Evolutionary conservation across 2,113 vertebrate genomes (phyloP).

Genomic region (Euleptes europaea): DNA sequence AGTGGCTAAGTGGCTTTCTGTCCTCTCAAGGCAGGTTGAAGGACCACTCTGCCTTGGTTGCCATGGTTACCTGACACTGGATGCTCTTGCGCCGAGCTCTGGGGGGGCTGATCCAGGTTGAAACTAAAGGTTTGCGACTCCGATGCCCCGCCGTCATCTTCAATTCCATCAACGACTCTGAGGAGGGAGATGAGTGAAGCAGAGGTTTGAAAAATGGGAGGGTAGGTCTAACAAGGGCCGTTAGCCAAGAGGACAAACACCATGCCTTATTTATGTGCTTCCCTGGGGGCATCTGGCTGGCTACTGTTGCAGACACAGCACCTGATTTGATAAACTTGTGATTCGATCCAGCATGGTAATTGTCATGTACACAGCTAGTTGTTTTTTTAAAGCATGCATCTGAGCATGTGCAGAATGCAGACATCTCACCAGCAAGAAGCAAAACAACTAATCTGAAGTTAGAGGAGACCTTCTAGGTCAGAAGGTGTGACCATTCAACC

Average conservation of each 20-base stretch:
- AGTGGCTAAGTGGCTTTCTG: background rate
- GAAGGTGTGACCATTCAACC: background rate
- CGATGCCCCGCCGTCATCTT: constrained; percentile 78
- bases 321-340: background rate
- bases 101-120: constrained; percentile 66
- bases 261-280: background rate
- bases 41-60: background rate
- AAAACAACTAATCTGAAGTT: background rate
- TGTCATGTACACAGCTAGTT: background rate
- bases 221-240: background rate
- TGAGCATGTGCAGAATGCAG: background rate
- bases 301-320: background rate
- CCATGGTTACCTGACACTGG: constrained; percentile 55
- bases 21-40: background rate
- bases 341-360: background rate
- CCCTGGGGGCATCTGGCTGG: background rate
- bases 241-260: background rate
- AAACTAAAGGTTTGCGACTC: constrained; percentile 83
- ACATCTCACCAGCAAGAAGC: background rate
- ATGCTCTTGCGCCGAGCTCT: constrained; percentile 48
- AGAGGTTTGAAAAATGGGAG: background rate
- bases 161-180: constrained; percentile 94
- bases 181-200: background rate
- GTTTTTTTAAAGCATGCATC: background rate
- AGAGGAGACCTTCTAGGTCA: background rate